Evolutionary conservation across 2,113 vertebrate genomes (phyloP), one percentile per base, ranked within the genome.

Genomic region (Archilochus colubris): DNA sequence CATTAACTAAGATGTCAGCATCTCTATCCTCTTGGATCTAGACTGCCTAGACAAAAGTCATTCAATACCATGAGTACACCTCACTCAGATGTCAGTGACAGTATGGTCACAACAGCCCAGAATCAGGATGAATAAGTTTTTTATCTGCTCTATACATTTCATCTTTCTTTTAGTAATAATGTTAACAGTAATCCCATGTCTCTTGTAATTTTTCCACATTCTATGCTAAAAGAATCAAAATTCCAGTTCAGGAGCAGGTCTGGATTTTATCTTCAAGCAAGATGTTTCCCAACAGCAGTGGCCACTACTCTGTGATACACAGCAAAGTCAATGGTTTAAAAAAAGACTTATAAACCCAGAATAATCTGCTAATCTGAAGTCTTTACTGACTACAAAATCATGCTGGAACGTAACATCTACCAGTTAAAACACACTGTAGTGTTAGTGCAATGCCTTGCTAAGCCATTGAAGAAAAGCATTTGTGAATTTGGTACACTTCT

Each of bases 401-500:
- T 43, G 14, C 80, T 84, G 79, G 69, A 91, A 91, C 50, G 83
- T 38, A 77, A 57, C 20, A 24, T 53, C 78, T 54, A 94, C 50
- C 68, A 83, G 16, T 22, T 77, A 7, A 93, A 93, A 91, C 50
- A 82, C 30, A 78, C 36, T 94, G 61, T 70, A 95, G 80, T 67
- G 91, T 33, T 68, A 86, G 40, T 68, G 51, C 94, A 93, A 95
- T 83, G 38, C 19, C 31, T 75, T 18, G 24, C 38, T 81, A 92
- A 96, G 21, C 82, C 67, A 38, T 17, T 75, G 76, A 93, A 89
- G 57, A 72, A 83, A 76, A 67, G 89, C 92, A 88, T 77, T 82
- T 43, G 31, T 64, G 88, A 89, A 86, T 73, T 17, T 89, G 73
- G 31, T 51, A 55, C 19, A 51, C 40, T 53, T 76, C 54, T 25